Evolutionary conservation across 2,113 vertebrate genomes (phyloP).

Genomic region (Hiodon tergisus): DNA sequence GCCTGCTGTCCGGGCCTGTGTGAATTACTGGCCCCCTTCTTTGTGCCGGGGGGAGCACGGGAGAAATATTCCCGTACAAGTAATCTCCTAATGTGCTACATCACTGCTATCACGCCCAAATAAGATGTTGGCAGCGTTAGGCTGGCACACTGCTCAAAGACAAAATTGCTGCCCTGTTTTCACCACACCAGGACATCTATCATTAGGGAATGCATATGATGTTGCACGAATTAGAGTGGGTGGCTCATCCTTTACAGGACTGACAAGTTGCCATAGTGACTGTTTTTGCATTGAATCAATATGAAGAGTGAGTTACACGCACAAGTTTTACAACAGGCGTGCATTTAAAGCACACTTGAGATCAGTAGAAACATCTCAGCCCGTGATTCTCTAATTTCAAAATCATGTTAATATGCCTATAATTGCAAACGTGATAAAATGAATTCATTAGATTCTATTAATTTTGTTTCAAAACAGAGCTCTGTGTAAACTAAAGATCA

Average conservation of each 20-base stretch:
- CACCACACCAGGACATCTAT: conserved; percentile 17
- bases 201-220: conserved; percentile 31
- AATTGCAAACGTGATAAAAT: too few species aligned
- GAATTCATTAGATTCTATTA: too few species aligned
- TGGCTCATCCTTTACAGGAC: conserved; percentile 51
- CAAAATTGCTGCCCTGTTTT: not conserved
- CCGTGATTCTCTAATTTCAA: not conserved
- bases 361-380: not conserved
- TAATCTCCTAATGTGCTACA: not conserved
- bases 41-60: not conserved
- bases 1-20: conserved; percentile 57
- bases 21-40: conserved; percentile 47
- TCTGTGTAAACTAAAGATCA: too few species aligned
- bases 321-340: not conserved
- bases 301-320: conserved; percentile 41
- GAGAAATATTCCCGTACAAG: not conserved
- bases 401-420: too few species aligned
- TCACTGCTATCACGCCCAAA: too few species aligned
- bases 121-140: too few species aligned
- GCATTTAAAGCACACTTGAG: not conserved
- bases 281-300: conserved; percentile 64
- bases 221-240: conserved; percentile 49
- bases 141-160: not conserved
- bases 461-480: too few species aligned
- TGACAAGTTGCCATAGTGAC: conserved; percentile 68